Evolutionary conservation across 1,140 invertebrate species (phyloP).

Genomic region (Drosophila kanapiae): DNA sequence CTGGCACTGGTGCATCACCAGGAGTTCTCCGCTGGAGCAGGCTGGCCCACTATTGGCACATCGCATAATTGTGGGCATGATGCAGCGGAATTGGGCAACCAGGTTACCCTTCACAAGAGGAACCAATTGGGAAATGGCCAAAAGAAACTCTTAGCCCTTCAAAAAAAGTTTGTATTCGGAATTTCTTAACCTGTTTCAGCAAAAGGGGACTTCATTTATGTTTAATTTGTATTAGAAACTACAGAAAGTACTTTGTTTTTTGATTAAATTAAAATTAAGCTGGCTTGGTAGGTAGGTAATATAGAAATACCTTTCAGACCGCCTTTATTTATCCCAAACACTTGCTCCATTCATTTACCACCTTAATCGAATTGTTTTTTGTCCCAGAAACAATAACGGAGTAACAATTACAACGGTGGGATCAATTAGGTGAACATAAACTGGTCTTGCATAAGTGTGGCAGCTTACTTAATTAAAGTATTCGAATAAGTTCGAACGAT

Average conservation of each 20-base stretch:
- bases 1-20: constrained; percentile 5
- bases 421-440: constrained; percentile 45
- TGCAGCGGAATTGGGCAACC: constrained; percentile 57
- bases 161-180: background rate
- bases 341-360: constrained; percentile 10
- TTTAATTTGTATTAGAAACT: background rate
- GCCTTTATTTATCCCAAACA: background rate
- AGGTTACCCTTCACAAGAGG: constrained; percentile 3
- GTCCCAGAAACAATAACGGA: constrained; percentile 15
- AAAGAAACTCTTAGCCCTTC: background rate
- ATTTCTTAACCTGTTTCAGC: background rate
- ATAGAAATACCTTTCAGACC: background rate
- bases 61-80: constrained; percentile 65
- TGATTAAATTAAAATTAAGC: background rate
- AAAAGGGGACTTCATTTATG: rapidly evolving
- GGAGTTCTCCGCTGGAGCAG: constrained; percentile 20
- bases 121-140: constrained; percentile 21
- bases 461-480: constrained; percentile 72
- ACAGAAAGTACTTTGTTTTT: too few relatives aligned
- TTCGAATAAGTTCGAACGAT: constrained; percentile 55
- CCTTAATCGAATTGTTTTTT: constrained; percentile 31
- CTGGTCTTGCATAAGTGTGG: constrained; percentile 54
- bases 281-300: background rate
- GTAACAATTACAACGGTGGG: constrained; percentile 29
- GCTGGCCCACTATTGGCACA: constrained; percentile 46